Evolutionary conservation across 2,113 vertebrate species (phyloP), one percentile per base, ranked within the genome.

Genomic region (Buteo buteo): DNA sequence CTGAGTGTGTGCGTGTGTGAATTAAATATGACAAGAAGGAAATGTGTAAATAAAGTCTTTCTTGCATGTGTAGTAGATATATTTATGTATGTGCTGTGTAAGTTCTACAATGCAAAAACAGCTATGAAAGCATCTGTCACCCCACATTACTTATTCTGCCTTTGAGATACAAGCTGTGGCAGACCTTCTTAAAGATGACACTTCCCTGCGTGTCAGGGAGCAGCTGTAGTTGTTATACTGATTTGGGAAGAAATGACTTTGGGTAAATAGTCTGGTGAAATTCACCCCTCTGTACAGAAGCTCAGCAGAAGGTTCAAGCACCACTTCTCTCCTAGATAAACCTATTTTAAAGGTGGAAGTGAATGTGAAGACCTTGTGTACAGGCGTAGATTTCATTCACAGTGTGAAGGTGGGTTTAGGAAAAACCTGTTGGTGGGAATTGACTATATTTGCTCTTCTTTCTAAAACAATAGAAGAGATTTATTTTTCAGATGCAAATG

Each of bases 11-110:
- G 82, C 0, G 7, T 76, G 70, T 61, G 88, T 79, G 95, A 97
- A 94, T 96, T 92, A 94, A 97, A 97, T 90, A 96, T 74, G 94
- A 96, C 90, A 96, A 86, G 86, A 86, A 97, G 59, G 85, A 93
- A 96, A 94, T 84, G 90, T 96, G 88, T 92, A 95, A 97, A 94
- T 95, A 95, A 94, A 91, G 94, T 91, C 89, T 91, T 96, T 59
- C 89, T 88, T 96, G 89, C 84, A 59, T 82, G 79, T 42, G 55
- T 83, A 36, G 89, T 93, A 82, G 90, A 69, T 91, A 74, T 58
- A 96, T 94, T 96, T 96, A 90, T 95, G 81, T 94, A 85, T 91
- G 73, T 97, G 70, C 95, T 91, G 47, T 81, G 73, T 91, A 92
- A 91, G 72, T 95, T 84, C 72, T 92, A 84, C 91, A 95, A 85